Evolutionary conservation across 2,113 vertebrate genomes (phyloP), one percentile per base, ranked within the genome.

Genomic region (Callorhinus ursinus): DNA sequence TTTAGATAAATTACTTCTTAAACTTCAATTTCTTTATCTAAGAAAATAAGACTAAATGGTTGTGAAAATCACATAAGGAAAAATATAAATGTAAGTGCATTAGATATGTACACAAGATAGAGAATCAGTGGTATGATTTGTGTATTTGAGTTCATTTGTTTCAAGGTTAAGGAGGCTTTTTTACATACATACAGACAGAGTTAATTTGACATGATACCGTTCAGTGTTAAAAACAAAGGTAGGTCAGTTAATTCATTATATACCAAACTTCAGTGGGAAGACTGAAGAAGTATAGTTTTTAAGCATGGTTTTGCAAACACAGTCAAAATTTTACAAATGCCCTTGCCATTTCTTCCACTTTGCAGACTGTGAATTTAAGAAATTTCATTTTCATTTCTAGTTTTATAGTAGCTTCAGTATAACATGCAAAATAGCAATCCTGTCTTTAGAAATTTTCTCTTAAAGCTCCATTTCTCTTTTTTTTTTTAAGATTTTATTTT

Each of bases 361-460:
- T 18, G 7, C 22, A 88, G 63, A 81, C 42, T 63, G n/a, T 88
- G 33, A 95, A 74, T 21, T 84, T 9, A 94, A 96, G 9, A 90
- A 80, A 33, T 72, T 77, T 91, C 82, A 87, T 87, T 91, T 89
- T 79, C 72, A 88, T 93, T 76, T 77, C 55, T 93, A 51, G 1
- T 74, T 89, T 88, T 81, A 4, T 33, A 76, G 14, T 72, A 92
- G 0, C 7, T 90, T 74, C 14, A 79, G 11, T 55, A 57, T 69
- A 88, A n/a, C 67, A 93, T 83, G 22, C 31, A 86, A 97, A 96
- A 65, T 69, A 72, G 10, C 16, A 88, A 36, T 74, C 0, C 1
- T 55, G 57, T 71, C 10, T 97, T 86, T 59, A 79, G 26, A 92
- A 89, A 53, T 79, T 65, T 93, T 88, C 61, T 90, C 51, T 74